A percentile compares a stretch with the other conserved stretches of the same genome.
Evolutionary conservation across 2,797 vertebrate genomes (phyloP).

Genomic region (Fistularia commersonii): DNA sequence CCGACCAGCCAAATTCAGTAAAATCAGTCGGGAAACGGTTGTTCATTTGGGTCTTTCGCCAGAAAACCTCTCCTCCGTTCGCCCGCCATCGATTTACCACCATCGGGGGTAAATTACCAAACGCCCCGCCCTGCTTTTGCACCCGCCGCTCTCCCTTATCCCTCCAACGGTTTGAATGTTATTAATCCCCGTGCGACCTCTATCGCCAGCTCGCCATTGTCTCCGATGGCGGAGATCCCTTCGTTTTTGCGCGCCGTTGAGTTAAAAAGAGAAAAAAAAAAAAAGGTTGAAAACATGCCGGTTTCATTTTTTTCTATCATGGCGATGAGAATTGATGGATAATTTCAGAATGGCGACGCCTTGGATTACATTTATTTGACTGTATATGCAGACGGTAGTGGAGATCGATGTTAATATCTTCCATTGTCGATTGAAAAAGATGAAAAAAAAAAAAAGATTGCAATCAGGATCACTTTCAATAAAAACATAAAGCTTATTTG

Average conservation of each 20-base stretch:
- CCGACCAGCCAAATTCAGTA: constrained; percentile 26
- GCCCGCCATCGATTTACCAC: constrained; percentile 66
- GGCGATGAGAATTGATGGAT: too few relatives aligned
- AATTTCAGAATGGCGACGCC: too few relatives aligned
- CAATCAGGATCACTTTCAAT: too few relatives aligned
- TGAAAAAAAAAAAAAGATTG: too few relatives aligned
- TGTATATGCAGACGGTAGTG: too few relatives aligned
- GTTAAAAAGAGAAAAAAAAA: constrained; percentile 21
- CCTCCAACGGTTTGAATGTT: constrained; percentile 33
- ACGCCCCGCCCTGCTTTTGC: constrained; percentile 29
- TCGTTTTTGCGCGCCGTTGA: constrained; percentile 29
- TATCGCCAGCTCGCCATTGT: constrained; percentile 59
- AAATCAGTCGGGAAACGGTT: constrained; percentile 45
- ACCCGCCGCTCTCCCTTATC: constrained; percentile 32
- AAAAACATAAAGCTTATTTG: too few relatives aligned
- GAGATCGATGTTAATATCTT: too few relatives aligned
- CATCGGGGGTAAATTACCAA: constrained; percentile 75
- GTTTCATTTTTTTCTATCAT: too few relatives aligned
- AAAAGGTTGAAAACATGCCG: background rate
- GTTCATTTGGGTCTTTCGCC: constrained; percentile 64
- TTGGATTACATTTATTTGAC: too few relatives aligned
- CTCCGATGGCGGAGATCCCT: constrained; percentile 42
- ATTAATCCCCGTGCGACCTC: constrained; percentile 58
- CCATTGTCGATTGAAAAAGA: too few relatives aligned
- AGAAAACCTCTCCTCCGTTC: constrained; percentile 46